phyloP scores from a whole-genome alignment of 2,888 invertebrate genomes.

The Ennomos fuscantarius region DNA sequence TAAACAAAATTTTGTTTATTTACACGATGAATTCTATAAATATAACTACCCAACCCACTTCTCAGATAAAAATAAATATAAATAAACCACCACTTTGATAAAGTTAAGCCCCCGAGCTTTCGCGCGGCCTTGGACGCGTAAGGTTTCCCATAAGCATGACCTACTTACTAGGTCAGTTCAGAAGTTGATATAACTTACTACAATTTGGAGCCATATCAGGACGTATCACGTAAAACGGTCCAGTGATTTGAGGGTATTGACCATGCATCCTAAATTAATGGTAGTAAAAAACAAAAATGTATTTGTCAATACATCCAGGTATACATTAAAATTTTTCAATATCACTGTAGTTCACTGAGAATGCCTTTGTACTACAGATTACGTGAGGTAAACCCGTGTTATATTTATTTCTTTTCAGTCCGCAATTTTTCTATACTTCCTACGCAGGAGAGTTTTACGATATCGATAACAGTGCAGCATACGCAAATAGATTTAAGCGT shows the following conservation, averaged over 20 bases:
- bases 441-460: conserved; percentile 56
- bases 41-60: too few relatives aligned
- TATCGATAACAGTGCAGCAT: conserved; percentile 43
- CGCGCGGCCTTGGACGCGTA: conserved; percentile 17
- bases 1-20: too few relatives aligned
- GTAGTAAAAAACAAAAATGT: background rate
- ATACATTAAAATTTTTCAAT: conserved; percentile 47
- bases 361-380: conserved; percentile 48
- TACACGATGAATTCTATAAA: too few relatives aligned
- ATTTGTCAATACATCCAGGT: background rate
- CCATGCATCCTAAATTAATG: conserved; percentile 46
- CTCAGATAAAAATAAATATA: conserved; percentile 6
- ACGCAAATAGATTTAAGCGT: conserved; percentile 3
- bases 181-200: conserved; percentile 53
- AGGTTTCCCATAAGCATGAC: conserved; percentile 32
- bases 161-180: conserved; percentile 28
- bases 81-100: conserved; percentile 3
- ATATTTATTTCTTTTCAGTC: conserved; percentile 57
- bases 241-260: conserved; percentile 49
- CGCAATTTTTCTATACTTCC: conserved; percentile 42
- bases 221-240: conserved; percentile 54
- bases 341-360: conserved; percentile 53
- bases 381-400: conserved; percentile 49
- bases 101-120: conserved; percentile 14
- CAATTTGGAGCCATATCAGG: conserved; percentile 55